Conservation (phyloP, 2,797 vertebrate species). For the Nyctibius grandis region DNA sequence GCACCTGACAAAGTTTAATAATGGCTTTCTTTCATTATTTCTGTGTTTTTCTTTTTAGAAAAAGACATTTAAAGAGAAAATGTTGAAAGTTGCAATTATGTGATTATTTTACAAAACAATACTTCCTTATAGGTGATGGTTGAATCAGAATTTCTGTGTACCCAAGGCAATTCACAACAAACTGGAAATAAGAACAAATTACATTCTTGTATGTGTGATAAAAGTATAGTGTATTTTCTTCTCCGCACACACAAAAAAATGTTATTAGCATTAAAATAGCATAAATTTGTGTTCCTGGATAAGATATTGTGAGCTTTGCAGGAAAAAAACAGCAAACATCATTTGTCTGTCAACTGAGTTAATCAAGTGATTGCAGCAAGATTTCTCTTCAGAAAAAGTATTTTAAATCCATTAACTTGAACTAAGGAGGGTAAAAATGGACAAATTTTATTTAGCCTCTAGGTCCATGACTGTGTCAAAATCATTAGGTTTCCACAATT, state of each 20-base stretch:
- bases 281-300: neutral
- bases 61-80: conserved; percentile 51
- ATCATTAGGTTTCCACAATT: neutral
- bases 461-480: neutral
- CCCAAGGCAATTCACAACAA: neutral
- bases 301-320: neutral
- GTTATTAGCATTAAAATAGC: neutral
- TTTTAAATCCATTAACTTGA: neutral
- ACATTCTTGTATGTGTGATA: neutral
- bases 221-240: neutral
- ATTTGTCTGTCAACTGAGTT: neutral
- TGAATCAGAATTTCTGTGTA: neutral
- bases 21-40: conserved; percentile 43
- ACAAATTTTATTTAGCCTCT: neutral
- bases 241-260: neutral
- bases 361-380: neutral
- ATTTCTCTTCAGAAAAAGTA: neutral
- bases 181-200: neutral
- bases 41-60: conserved; percentile 42
- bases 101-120: conserved; percentile 51
- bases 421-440: neutral
- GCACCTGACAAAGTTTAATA: conserved; percentile 48
- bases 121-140: neutral
- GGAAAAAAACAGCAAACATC: neutral
- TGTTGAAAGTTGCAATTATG: conserved; percentile 43